phyloP scores from a whole-genome alignment of 2,797 vertebrate genomes.

The Heteromormyrus szaboi region DNA sequence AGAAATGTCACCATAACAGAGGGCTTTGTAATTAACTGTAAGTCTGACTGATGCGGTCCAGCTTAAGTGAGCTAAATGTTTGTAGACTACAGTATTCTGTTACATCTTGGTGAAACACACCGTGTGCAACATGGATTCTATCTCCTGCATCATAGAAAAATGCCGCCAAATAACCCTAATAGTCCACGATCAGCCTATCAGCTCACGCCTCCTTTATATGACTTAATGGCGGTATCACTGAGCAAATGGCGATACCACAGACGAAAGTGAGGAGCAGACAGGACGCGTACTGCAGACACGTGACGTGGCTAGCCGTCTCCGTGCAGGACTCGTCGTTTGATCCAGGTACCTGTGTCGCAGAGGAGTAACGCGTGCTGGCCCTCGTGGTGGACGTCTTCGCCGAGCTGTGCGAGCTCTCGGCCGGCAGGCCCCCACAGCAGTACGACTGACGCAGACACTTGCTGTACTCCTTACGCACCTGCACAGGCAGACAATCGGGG shows the following conservation, averaged over 20 bases:
- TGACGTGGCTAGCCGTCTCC: not conserved
- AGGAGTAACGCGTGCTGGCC: constrained; percentile 91
- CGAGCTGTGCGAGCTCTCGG: constrained; percentile 85
- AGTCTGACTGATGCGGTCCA: not conserved
- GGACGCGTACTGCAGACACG: not conserved
- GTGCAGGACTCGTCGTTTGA: not conserved
- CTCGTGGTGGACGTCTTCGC: constrained; percentile 85
- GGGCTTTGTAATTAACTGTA: not conserved
- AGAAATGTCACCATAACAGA: not conserved
- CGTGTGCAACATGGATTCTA: not conserved
- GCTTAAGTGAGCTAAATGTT: not conserved
- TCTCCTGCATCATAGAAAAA: not conserved
- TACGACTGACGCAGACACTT: constrained; percentile 95
- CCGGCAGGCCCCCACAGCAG: constrained; percentile 81
- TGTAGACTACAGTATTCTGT: not conserved
- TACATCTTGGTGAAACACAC: not conserved
- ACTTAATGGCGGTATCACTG: not conserved
- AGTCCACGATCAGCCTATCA: not conserved
- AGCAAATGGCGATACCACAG: not conserved
- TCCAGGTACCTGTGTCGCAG: constrained; percentile 84
- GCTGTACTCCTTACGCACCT: constrained; percentile 96
- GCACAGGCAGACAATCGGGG: constrained; percentile 19
- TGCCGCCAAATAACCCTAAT: not conserved
- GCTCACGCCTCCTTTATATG: not conserved
- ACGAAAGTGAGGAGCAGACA: not conserved